phyloP scores from a whole-genome alignment of 53 echinoderm and acorn worm genomes.

The Pentamera pediparva region DNA sequence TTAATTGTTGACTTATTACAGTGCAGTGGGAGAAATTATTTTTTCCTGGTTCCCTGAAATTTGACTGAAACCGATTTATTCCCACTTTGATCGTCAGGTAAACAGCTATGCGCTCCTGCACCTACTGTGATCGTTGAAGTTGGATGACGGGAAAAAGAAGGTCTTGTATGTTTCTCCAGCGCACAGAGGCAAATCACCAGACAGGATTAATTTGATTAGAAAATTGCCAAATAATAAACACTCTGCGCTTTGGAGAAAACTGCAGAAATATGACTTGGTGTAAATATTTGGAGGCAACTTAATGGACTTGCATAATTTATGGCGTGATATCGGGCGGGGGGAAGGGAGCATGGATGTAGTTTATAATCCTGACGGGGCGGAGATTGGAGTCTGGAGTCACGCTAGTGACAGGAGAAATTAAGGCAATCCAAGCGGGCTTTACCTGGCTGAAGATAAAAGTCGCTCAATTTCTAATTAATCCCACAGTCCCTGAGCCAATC shows the following conservation, averaged over 20 bases:
- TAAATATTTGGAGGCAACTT: conserved; percentile 37
- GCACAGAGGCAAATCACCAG: neutral
- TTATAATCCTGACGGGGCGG: neutral
- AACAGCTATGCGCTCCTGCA: too few species aligned
- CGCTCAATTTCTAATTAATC: conserved; percentile 29
- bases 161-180: too few species aligned
- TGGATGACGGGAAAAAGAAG: too few species aligned
- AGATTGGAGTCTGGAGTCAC: conserved; percentile 3
- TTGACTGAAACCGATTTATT: too few species aligned
- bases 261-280: conserved; percentile 32
- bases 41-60: too few species aligned
- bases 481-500: conserved; percentile 3
- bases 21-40: too few species aligned
- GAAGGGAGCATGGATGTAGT: neutral
- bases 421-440: neutral
- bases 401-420: conserved; percentile 19
- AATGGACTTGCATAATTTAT: conserved; percentile 33
- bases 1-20: too few species aligned
- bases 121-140: too few species aligned
- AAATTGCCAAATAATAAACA: conserved; percentile 35
- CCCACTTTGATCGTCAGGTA: too few species aligned
- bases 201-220: conserved; percentile 35
- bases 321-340: neutral
- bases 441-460: neutral
- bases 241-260: conserved; percentile 32